Evolutionary conservation across 1,140 invertebrate species (phyloP).

Genomic region (Anoplophora glabripennis): DNA sequence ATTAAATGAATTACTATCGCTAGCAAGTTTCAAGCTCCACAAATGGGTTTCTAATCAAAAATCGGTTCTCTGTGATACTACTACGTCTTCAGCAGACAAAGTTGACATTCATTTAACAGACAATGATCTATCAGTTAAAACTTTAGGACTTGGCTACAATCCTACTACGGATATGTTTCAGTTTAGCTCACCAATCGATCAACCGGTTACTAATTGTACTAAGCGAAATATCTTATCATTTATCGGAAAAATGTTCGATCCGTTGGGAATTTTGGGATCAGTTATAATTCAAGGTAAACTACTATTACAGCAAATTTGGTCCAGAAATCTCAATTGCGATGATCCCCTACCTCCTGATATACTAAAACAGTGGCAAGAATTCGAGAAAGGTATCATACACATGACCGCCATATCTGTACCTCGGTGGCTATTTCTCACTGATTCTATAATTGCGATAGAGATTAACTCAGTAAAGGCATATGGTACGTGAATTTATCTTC

Average conservation of each 20-base stretch:
- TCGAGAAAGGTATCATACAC: not conserved
- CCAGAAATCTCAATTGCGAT: constrained; percentile 9
- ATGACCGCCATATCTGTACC: constrained; percentile 4
- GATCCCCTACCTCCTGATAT: not conserved
- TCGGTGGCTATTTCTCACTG: constrained; percentile 2
- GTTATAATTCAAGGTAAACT: constrained; percentile 10
- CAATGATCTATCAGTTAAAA: constrained; percentile 9
- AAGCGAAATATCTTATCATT: too few species aligned
- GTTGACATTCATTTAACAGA: too few species aligned
- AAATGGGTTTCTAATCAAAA: too few species aligned
- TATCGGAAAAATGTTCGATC: not conserved
- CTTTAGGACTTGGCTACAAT: constrained; percentile 10
- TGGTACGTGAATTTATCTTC: constrained; percentile 6
- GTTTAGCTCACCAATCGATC: not conserved
- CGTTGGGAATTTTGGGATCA: constrained; percentile 8
- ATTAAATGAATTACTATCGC: too few species aligned
- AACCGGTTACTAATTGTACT: not conserved
- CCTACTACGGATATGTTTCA: constrained; percentile 3
- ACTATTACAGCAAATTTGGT: constrained; percentile 19
- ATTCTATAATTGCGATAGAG: not conserved
- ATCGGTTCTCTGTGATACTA: too few species aligned
- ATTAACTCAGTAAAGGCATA: constrained; percentile 10
- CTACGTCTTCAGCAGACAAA: too few species aligned
- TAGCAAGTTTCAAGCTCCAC: too few species aligned
- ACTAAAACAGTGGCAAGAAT: constrained; percentile 5